These are phyloP conservation scores for Palloptera scutellata DNA, from an alignment of 2,888 invertebrate species.

Conservation along the genomic window DNA sequence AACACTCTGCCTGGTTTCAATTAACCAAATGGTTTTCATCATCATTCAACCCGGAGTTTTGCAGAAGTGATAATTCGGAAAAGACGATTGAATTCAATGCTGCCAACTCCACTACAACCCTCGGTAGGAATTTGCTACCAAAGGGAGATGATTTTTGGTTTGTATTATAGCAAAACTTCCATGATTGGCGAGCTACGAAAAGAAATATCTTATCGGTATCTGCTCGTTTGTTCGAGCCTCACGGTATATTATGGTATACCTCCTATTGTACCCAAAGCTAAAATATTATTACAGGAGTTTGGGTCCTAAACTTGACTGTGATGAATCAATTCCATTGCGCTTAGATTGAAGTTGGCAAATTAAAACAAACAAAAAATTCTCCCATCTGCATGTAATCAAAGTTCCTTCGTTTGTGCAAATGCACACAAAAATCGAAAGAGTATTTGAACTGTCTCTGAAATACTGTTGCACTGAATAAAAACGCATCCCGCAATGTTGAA, in stretches of 20 bases:
- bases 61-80: conserved; percentile 4
- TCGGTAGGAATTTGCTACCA: conserved; percentile 29
- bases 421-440: too few relatives aligned
- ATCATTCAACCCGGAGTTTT: conserved; percentile 17
- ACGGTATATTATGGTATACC: conserved; percentile 25
- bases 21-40: conserved; percentile 33
- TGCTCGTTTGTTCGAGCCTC: conserved; percentile 26
- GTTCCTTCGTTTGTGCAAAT: conserved; percentile 15
- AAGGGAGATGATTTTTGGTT: conserved; percentile 26
- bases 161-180: conserved; percentile 28
- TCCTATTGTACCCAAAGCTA: conserved; percentile 16
- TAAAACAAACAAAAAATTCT: neutral
- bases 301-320: conserved; percentile 23
- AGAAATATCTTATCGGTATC: conserved; percentile 27
- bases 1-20: conserved; percentile 22
- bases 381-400: neutral
- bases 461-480: too few relatives aligned
- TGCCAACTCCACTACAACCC: conserved; percentile 22
- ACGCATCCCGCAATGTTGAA: too few relatives aligned
- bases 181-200: conserved; percentile 21
- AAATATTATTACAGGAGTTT: conserved; percentile 27
- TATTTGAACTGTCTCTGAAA: too few relatives aligned
- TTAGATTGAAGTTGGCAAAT: conserved; percentile 7
- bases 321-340: conserved; percentile 15
- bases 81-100: conserved; percentile 23